Base-by-base conservation (phyloP, 2,888 invertebrate species). In the Subacronicta megacephala region DNA sequence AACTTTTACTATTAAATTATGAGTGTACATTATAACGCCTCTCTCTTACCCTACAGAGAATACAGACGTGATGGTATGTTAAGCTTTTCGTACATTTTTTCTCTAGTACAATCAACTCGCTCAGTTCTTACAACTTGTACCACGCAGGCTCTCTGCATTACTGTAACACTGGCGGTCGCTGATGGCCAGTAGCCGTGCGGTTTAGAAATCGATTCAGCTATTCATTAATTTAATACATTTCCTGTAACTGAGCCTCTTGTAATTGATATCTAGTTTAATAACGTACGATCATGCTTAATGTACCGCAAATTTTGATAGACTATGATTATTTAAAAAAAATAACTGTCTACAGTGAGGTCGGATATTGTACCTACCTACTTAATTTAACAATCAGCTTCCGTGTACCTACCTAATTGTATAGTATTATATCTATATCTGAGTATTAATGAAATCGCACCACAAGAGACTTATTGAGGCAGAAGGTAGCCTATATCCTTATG, bases 131-230 rank as follows among this genome's bases (percentile, higher is more conserved):
- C 54, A 40, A 56, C 72, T 81, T 83, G 60, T 0, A 61, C 79
- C 80, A 72, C 43, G 40, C 64, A 52, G 59, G 63, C 70, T 74
- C 65, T 78, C 80, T 80, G 81, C 83, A 81, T 84, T 87, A 85
- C 85, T 79, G 82, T 84, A 81, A 82, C 78, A 81, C 75, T 80
- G 84, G 81, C 78, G 79, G 80, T 79, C 75, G 59, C 75, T 82
- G 82, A 85, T 81, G 83, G 80, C 81, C 84, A 85, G 85, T 80
- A 87, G 88, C 77, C 63, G 71, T 88, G 90, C 84, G 90, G 90
- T 89, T 90, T 87, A 87, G 87, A 89, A 87, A 90, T 81, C 87
- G 87, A 89, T 90, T 81, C 70, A 66, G 72, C 72, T 71, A 70
- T 77, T 78, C 85, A 88, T 90, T 87, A 82, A 78, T 79, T 75